phyloP scores from a whole-genome alignment of 2,888 invertebrate genomes.

The Clitarchus hookeri region DNA sequence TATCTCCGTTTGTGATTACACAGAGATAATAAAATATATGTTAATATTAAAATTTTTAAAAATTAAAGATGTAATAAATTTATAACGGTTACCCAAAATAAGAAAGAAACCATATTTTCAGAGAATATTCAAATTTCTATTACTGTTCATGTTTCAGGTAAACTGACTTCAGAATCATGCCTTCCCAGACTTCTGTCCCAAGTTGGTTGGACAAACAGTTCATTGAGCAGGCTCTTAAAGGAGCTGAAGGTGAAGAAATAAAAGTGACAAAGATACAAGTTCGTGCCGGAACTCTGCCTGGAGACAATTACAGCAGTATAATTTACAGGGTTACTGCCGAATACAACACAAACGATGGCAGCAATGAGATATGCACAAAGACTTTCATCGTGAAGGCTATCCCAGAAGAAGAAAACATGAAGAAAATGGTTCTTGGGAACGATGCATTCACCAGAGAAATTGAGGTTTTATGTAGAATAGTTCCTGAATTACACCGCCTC shows the following conservation, averaged over 20 bases:
- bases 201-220: conserved; percentile 7
- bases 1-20: too few species aligned
- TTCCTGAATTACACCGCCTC: background rate
- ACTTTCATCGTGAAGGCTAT: background rate
- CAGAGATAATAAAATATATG: too few species aligned
- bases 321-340: background rate
- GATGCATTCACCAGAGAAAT: background rate
- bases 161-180: background rate
- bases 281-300: background rate
- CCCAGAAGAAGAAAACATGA: background rate
- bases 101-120: too few species aligned
- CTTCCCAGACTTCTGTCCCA: background rate
- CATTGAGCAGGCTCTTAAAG: background rate
- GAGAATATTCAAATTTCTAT: too few species aligned
- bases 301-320: conserved; percentile 11
- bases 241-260: background rate
- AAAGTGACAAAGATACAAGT: background rate
- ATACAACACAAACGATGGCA: background rate
- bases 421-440: background rate
- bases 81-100: too few species aligned
- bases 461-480: background rate
- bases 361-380: background rate
- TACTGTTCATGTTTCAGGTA: background rate
- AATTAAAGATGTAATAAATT: too few species aligned
- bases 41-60: too few species aligned